Conservation (phyloP, 2,113 vertebrate species). For the Odocoileus hemionus region DNA sequence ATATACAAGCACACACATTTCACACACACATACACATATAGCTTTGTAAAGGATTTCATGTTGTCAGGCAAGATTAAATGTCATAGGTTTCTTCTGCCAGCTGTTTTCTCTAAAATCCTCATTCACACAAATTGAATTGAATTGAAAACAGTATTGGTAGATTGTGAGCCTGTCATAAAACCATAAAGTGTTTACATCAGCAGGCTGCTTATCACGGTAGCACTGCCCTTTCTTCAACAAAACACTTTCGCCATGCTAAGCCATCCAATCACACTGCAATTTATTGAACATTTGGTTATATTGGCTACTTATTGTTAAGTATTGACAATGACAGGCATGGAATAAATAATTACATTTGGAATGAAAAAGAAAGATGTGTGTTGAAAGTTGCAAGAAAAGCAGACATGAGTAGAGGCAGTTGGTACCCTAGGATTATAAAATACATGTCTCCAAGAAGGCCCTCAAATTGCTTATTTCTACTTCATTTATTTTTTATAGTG, state of each 20-base stretch:
- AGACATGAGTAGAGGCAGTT: background rate
- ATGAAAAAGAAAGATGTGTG: background rate
- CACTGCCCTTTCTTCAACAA: conserved; percentile 1
- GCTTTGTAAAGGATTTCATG: background rate
- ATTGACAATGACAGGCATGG: background rate
- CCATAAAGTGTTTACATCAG: background rate
- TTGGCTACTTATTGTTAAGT: background rate
- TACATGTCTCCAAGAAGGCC: background rate
- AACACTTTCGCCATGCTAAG: background rate
- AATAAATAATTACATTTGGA: background rate
- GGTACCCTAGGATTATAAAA: background rate
- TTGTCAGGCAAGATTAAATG: conserved; percentile 20
- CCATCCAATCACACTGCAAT: background rate
- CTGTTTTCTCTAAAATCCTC: conserved; percentile 40
- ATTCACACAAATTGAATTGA: conserved; percentile 22
- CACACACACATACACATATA: background rate
- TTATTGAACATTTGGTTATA: background rate
- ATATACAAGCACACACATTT: background rate
- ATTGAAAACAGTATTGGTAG: background rate
- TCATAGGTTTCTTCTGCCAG: conserved; percentile 7
- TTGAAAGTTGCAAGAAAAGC: background rate
- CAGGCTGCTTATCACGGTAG: background rate
- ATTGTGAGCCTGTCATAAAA: conserved; percentile 4
- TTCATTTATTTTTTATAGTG: background rate
- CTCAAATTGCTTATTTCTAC: background rate